Evolutionary conservation across 2,113 vertebrate species (phyloP), one percentile per base, ranked within the genome.

Genomic region (Aleadryas rufinucha): DNA sequence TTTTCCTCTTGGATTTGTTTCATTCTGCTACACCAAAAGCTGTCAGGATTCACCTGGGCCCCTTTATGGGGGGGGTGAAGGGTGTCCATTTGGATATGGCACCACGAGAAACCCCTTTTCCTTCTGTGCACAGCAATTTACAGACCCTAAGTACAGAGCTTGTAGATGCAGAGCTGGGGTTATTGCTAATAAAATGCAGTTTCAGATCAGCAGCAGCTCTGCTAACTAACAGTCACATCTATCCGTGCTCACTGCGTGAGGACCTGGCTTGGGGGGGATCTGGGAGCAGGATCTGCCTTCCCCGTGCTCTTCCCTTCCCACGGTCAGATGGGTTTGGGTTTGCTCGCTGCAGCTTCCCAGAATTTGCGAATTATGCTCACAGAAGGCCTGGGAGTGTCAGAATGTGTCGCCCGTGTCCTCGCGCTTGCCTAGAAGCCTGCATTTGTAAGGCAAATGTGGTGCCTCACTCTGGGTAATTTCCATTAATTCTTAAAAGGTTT

Each of bases 401-500:
- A 89, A 61, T 3, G 28, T 28, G 56, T 72, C 30, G 13, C 45
- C 35, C 3, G 13, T 74, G 88, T 72, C 79, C 79, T 76, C 1
- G 2, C 28, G 30, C 69, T 72, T 84, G 56, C 74, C 71, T 59
- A 49, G 56, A 77, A 77, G 79, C 63, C 47, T 5, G 16, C 35
- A 80, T 93, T 57, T 87, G 66, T 72, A 26, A 91, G 79, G 82
- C 80, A 92, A 85, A 89, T 87, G 77, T 1, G 14, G 39, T 80
- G 90, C 75, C 82, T 82, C 64, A 39, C 78, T 80, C 81, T 31
- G 78, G 54, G 60, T 87, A 65, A 93, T 83, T 80, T 72, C 81
- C 91, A 85, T 94, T 82, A 71, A 76, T 89, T 71, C 90, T n/a
- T 89, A 80, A 57, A 84, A 91, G 75, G 57, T 54, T 95, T 83